Conservation (phyloP, 2,113 vertebrate genomes). For the Octodon degus region DNA sequence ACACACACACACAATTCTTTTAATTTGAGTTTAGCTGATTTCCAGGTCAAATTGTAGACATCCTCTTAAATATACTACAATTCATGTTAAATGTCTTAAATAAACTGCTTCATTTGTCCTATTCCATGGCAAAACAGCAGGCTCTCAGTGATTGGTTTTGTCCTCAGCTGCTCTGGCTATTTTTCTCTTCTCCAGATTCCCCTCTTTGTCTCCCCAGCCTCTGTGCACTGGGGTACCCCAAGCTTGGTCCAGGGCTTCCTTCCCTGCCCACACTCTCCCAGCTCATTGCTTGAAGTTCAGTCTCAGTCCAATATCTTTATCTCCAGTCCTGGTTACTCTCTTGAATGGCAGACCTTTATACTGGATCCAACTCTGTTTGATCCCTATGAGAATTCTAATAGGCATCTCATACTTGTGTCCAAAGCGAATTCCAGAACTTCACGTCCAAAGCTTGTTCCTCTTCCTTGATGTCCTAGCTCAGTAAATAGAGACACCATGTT, state of each 20-base stretch:
- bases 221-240: rapidly evolving
- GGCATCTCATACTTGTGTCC: neutral
- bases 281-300: neutral
- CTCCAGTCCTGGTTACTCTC: neutral
- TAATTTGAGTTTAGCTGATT: neutral
- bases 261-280: neutral
- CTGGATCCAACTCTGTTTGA: neutral
- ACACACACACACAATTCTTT: neutral
- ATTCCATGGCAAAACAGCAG: neutral
- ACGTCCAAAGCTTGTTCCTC: neutral
- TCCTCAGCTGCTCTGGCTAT: neutral
- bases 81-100: neutral
- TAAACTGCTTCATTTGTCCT: neutral
- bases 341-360: conserved; percentile 5
- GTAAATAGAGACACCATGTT: neutral
- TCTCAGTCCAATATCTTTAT: neutral
- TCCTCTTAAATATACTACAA: neutral
- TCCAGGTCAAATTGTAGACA: neutral
- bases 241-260: neutral
- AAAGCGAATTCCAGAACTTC: neutral
- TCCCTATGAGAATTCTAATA: neutral
- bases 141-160: neutral
- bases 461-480: neutral
- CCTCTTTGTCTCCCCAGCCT: neutral
- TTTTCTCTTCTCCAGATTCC: neutral